Conservation (phyloP, 30 jellyfish, hydroid and myxozoan species). For the Nemopilema nomurai region DNA sequence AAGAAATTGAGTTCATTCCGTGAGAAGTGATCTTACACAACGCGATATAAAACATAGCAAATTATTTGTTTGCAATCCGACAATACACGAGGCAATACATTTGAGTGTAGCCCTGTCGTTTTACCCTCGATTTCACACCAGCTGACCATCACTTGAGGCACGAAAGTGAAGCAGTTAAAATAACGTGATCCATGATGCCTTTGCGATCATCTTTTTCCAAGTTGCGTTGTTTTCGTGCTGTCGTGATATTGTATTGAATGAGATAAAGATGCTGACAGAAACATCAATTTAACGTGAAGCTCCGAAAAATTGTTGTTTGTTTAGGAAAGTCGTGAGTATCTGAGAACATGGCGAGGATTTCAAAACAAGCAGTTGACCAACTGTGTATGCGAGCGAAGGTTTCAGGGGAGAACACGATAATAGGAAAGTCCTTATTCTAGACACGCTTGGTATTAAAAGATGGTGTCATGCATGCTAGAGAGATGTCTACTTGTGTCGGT, state of each 20-base stretch:
- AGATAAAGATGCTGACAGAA: background rate
- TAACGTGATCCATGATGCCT: no score
- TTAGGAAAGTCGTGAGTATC: background rate
- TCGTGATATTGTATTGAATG: background rate
- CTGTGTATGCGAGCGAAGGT: background rate
- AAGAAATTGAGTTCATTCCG: no score
- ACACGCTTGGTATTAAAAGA: no score
- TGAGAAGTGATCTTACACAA: no score
- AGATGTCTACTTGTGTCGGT: no score
- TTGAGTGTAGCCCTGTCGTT: background rate
- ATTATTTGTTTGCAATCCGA: background rate
- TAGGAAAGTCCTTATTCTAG: background rate
- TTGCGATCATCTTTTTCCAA: no score
- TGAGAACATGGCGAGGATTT: background rate
- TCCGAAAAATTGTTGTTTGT: background rate
- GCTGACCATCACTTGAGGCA: background rate
- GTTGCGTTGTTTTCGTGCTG: background rate
- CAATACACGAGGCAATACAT: background rate
- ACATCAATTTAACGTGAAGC: background rate
- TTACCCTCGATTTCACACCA: background rate
- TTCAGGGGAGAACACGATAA: background rate
- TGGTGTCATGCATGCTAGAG: no score
- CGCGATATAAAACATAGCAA: no score
- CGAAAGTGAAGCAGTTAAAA: no score
- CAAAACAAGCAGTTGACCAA: background rate